Conservation (phyloP, 1,140 invertebrate genomes). For the Phymorhynchus buccinoides region DNA sequence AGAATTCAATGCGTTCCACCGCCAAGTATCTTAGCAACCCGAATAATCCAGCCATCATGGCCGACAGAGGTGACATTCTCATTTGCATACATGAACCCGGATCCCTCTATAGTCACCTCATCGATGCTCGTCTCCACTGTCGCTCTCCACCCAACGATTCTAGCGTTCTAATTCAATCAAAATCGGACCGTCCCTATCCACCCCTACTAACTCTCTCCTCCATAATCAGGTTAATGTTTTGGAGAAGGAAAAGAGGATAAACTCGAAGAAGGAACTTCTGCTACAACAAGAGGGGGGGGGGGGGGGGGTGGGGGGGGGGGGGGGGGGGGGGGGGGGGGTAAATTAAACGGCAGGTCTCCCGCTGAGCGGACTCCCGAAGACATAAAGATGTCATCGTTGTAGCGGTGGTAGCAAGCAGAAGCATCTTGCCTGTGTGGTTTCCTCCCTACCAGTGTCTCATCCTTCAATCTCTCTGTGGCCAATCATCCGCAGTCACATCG, state of each 20-base stretch:
- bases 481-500: not conserved
- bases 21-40: no score
- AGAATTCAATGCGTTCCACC: no score
- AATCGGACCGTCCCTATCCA: not conserved
- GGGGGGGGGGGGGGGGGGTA: not conserved
- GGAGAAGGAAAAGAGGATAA: not conserved
- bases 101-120: no score
- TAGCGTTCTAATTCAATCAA: not conserved
- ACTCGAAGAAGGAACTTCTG: no score
- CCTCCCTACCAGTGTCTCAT: not conserved
- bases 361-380: not conserved
- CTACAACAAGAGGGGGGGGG: no score
- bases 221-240: not conserved
- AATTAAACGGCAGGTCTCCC: not conserved
- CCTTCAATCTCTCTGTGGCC: not conserved
- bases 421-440: not conserved
- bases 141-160: no score
- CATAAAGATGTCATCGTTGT: not conserved
- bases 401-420: no score
- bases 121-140: no score
- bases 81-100: no score
- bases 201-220: not conserved
- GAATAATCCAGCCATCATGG: no score
- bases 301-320: not conserved
- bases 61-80: no score